Evolutionary conservation across 1,140 invertebrate species (phyloP), one percentile per base, ranked within the genome.

Genomic region (Lepeophtheirus salmonis): DNA sequence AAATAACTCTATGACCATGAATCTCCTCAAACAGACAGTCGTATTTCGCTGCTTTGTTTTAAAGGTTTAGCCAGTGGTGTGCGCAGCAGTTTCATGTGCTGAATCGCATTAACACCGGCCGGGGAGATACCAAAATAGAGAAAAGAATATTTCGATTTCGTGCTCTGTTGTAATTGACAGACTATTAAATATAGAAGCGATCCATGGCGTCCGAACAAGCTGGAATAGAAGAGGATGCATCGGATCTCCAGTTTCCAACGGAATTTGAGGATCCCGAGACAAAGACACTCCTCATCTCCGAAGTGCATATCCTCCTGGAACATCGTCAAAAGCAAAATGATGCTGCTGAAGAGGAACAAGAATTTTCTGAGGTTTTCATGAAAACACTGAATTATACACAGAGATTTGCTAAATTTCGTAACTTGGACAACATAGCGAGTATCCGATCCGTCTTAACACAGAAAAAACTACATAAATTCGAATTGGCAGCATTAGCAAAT

Each of bases 381-480:
- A 98, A 98, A 72, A 98, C 91, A 0, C 74, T 94, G 2, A 91
- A 89, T 53, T 97, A 98, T 67, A 94, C 90, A 23, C 85, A 92
- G 67, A 78, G 91, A 66, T 97, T 98, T 71, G 79, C 86, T 20
- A 91, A 94, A 69, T 97, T 97, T 71, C 96, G 95, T 71, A 98
- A 97, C 69, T 87, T 94, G 68, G 94, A 98, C 74, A 97, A 91
- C 4, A 98, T 99, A 61, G 79, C 86, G 57, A 84, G 90, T 52
- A 89, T 98, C 4, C 78, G 95, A 74, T 86, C 89, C 72, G 78
- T 94, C 60, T 72, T 95, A n/a, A 84, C 84, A 72, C 84, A 87
- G 68, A 97, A 95, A 68, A 92, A 95, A 69, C 72, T 99, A 10
- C 95, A 98, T 71, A 97, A 98, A 75, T 99, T 97, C 75, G 96